Percentiles rank a stretch among this genome's conserved stretches.
phyloP scores from a whole-genome alignment of 1,140 invertebrate species.

The Calycopis cecrops region DNA sequence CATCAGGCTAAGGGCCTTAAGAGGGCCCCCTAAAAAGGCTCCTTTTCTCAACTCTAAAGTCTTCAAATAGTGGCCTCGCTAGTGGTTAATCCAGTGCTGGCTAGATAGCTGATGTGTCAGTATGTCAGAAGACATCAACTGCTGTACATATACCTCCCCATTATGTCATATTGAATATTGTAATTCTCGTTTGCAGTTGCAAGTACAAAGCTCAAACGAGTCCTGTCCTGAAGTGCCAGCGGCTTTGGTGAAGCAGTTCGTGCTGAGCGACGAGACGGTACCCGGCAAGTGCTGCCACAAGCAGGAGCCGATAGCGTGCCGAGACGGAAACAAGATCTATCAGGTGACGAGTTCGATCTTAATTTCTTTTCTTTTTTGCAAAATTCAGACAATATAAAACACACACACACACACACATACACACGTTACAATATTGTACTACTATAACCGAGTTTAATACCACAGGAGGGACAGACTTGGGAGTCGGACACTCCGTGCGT shows the following conservation, averaged over 20 bases:
- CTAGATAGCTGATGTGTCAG: too few relatives aligned
- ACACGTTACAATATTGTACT: background rate
- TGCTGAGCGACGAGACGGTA: slow-evolving; percentile 61
- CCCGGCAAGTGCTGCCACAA: slow-evolving; percentile 76
- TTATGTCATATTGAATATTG: background rate
- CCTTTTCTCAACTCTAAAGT: too few relatives aligned
- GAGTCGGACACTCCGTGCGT: slow-evolving; percentile 77
- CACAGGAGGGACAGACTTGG: slow-evolving; percentile 77
- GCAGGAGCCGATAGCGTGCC: slow-evolving; percentile 74
- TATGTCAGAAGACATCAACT: too few relatives aligned
- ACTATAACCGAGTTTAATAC: background rate
- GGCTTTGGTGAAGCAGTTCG: slow-evolving; percentile 63
- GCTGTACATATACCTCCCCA: too few relatives aligned
- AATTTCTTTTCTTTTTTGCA: too few relatives aligned
- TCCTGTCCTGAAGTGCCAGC: slow-evolving; percentile 59
- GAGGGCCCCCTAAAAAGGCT: too few relatives aligned
- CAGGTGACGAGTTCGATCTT: slow-evolving; percentile 42
- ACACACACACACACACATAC: too few relatives aligned
- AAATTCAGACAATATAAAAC: too few relatives aligned
- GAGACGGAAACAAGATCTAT: slow-evolving; percentile 70
- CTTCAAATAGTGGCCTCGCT: too few relatives aligned
- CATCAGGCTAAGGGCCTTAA: too few relatives aligned
- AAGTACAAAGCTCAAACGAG: slow-evolving; percentile 59
- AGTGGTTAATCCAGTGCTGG: too few relatives aligned
- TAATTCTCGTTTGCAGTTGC: slow-evolving; percentile 40